Base-by-base conservation (phyloP, 1,140 invertebrate species). In the Cotesia glomerata region DNA sequence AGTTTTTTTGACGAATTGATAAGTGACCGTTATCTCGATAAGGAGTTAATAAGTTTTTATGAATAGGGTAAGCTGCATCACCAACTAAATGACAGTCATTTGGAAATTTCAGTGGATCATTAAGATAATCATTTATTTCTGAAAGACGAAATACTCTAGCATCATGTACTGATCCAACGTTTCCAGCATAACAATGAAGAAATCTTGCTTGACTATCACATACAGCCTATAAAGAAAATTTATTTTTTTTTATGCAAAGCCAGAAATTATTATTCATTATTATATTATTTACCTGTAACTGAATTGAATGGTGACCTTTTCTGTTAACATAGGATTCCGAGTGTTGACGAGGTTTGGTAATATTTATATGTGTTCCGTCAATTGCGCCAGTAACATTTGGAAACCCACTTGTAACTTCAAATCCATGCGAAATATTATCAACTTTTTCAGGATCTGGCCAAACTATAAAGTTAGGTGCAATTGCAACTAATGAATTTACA, bases 281-380 rank as follows among this genome's bases (percentile, higher is more conserved):
- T 26, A 26, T 26, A 26, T 26, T 26, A 26, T 26, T 26, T 26
- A 26, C 26, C 26, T 2, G 26, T 26, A 26, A 26, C 26, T 26
- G 26, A 26, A 26, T 26, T 26, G 26, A 26, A 26, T 26, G 26
- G 26, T 26, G 26, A 26, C 49, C 9, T 67, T 67, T 67, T 32
- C 64, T 49, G 16, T 49, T 67, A 5, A 67, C 51, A 18, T 67
- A 52, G 3, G n/a, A 8, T 54, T 65, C 62, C 16, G 62, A 26
- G 70, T 75, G 67, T 67, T 73, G 18, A 52, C 67, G 52, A 16
- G 74, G 71, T 59, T 67, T 36, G 35, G 56, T 52, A 65, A 75
- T 75, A 36, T 58, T 52, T 39, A 77, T 71, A 59, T 73, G 71
- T 49, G 74, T 75, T 36, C 74, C 74, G 71, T 77, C 74, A 54